Evolutionary conservation across 2,113 vertebrate genomes (phyloP), one percentile per base, ranked within the genome.

Genomic region (Scophthalmus maximus): DNA sequence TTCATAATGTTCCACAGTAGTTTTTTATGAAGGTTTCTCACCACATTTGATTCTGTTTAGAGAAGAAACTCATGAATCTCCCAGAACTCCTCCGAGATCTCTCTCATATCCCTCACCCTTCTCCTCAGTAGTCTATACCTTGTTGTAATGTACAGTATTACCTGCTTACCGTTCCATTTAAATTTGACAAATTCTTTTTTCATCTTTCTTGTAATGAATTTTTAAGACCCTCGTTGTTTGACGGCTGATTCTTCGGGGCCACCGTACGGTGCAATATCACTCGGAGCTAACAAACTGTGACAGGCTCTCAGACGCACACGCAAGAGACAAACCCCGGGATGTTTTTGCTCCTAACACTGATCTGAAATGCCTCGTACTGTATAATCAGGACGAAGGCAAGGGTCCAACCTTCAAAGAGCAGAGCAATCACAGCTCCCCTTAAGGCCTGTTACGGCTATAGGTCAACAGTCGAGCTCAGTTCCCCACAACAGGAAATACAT

Each of bases 401-500:
- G 72, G 65, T 69, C 79, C 69, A 83, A 55, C 66, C 76, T 78
- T 85, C 79, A 85, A 88, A 88, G 82, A 81, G 79, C 80, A 78
- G 73, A 70, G 74, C 63, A 77, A 85, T 88, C 79, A 88, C 59
- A 40, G 59, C 63, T 65, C 59, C 79, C 82, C 82, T 85, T 65
- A 75, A 88, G 82, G 82, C 79, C 73, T 66, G 69, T 77, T 83
- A 72, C 3, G 1, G 46, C 76, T 81, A 81, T 81, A 88, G 79
- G 86, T 87, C 82, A 87, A 52, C 76, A 75, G 82, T 84, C 79
- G 65, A 56, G 78, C 75, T 84, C 55, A 47, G 22, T 71, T 80
- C 38, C 79, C 49, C 22, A 75, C 69, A 75, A 78, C 53, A 73
- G 73, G 52, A 80, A 73, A 73, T 58, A 71, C 55, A 81, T 64